phyloP scores from a whole-genome alignment of 2,113 vertebrate species.

The Falcunculus frontatus region DNA sequence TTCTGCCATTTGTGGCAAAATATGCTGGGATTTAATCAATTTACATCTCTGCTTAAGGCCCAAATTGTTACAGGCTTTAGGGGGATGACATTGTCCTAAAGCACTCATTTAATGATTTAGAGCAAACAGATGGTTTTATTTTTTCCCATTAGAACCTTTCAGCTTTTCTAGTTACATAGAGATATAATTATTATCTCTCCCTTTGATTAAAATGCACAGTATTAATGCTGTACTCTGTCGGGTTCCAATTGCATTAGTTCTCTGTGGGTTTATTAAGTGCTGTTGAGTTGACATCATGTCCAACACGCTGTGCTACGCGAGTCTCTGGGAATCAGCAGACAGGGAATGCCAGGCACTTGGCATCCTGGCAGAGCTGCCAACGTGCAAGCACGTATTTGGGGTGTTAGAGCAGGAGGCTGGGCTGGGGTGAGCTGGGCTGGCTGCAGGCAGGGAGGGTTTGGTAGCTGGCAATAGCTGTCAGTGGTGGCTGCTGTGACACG shows the following conservation, averaged over 20 bases:
- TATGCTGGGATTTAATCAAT: slow-evolving; percentile 51
- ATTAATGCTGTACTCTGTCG: slow-evolving; percentile 27
- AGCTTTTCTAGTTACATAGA: slow-evolving; percentile 17
- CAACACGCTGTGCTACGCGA: rapidly evolving
- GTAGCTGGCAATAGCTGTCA: not conserved
- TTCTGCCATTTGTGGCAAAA: slow-evolving; percentile 25
- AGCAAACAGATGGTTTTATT: slow-evolving; percentile 64
- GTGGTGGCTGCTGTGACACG: not conserved
- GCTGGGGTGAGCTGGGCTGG: not conserved
- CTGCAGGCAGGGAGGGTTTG: not conserved
- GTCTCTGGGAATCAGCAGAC: not conserved
- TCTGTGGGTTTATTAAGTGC: not conserved
- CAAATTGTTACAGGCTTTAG: slow-evolving; percentile 42
- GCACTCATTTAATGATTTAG: slow-evolving; percentile 53
- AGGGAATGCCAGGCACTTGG: not conserved
- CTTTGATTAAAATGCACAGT: slow-evolving; percentile 63
- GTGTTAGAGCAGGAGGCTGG: not conserved
- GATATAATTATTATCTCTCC: slow-evolving; percentile 49
- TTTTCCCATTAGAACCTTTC: slow-evolving; percentile 49
- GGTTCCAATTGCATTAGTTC: not conserved
- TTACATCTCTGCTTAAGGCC: slow-evolving; percentile 40
- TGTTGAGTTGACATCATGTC: not conserved
- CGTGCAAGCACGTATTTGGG: rapidly evolving
- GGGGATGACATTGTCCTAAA: slow-evolving; percentile 54
- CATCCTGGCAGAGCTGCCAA: not conserved